Evolutionary conservation across 2,797 vertebrate genomes (phyloP), one percentile per base, ranked within the genome.

Genomic region (Scyliorhinus canicula): DNA sequence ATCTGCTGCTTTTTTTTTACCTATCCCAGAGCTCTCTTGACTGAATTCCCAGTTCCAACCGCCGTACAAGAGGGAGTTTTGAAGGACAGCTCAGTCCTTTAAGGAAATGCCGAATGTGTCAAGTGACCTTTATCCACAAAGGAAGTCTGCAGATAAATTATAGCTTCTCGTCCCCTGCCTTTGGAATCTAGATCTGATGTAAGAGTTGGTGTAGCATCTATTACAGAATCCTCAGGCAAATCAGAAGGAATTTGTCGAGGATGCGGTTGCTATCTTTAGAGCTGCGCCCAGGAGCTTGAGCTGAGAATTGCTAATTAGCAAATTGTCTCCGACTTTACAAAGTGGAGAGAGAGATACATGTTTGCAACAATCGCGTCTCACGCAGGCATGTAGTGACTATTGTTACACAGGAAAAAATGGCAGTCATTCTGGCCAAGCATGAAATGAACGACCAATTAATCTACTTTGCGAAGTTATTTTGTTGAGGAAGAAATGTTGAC

Each of bases 291-390:
- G n/a, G 57, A 82, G 40, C 40, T 82, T 19, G 21, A 91, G 60
- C 88, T 63, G 35, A 44, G 40, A 91, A 63, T 35, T 91, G 57
- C 40, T 40, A 91, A 21, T 7, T 65, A 65, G n/a, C 60, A 8
- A 91, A 21, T 44, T 11, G 40, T 44, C 11, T 40, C 57, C 57
- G 65, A 44, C 8, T 21, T 63, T 63, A 12, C 88, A 91, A 63
- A 40, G 2, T 9, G 60, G 16, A 9, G 21, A 65, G 44, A 26
- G 35, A 35, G 44, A 40, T 60, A 91, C 6, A 44, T 65, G 31
- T 91, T 65, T 91, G 57, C 57, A 91, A 65, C 57, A 91, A 91
- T 91, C 60, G 31, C n/a, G 35, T n/a, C 60, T 86, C 50, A 52
- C 11, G 3, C 50, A 52, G 11, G 74, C 8, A 31, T n/a, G n/a